Percentiles rank a stretch among this genome's conserved stretches.
phyloP scores from a whole-genome alignment of 1,140 invertebrate species.

The Monomorium pharaonis region DNA sequence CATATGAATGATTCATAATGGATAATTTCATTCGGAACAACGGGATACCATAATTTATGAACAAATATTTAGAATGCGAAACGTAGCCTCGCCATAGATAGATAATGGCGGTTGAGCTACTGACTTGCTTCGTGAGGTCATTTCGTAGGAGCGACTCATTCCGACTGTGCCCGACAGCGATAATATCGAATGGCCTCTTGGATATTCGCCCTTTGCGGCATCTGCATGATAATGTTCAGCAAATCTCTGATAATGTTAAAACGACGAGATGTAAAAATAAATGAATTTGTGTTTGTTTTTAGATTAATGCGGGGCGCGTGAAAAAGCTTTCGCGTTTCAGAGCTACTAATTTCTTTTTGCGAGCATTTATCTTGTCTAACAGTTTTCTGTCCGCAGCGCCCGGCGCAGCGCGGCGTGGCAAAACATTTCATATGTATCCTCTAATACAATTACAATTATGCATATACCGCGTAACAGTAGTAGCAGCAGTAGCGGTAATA shows the following conservation, averaged over 20 bases:
- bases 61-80: slow-evolving; percentile 35
- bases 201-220: neutral
- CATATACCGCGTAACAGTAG: slow-evolving; percentile 1
- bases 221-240: neutral
- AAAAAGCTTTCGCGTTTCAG: neutral
- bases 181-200: neutral
- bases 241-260: neutral
- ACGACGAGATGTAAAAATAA: neutral
- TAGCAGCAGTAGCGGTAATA: neutral
- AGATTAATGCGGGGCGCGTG: neutral
- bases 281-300: neutral
- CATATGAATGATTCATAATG: slow-evolving; percentile 47
- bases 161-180: neutral
- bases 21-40: slow-evolving; percentile 37
- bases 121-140: slow-evolving; percentile 43
- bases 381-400: neutral
- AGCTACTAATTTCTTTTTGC: neutral
- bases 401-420: neutral
- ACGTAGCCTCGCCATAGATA: slow-evolving; percentile 4
- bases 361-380: slow-evolving; percentile 15
- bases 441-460: slow-evolving; percentile 36
- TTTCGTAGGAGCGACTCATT: slow-evolving; percentile 24
- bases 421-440: slow-evolving; percentile 5
- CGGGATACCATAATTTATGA: slow-evolving; percentile 15
- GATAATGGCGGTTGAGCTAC: slow-evolving; percentile 29